Evolutionary conservation across 2,113 vertebrate genomes (phyloP).

Genomic region (Halichoerus grypus): DNA sequence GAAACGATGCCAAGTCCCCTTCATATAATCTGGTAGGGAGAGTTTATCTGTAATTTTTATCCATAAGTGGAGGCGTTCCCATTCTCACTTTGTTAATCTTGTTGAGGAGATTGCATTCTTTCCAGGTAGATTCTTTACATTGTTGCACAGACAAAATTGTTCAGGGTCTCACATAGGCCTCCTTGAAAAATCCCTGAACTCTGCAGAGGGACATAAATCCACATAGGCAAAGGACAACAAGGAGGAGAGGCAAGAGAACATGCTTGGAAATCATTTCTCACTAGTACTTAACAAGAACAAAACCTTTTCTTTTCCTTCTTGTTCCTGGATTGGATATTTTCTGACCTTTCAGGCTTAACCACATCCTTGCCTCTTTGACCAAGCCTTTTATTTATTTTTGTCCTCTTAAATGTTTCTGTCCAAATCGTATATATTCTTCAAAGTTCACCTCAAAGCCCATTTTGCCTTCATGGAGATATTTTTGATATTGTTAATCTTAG

Average conservation of each 20-base stretch:
- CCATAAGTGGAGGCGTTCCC: background rate
- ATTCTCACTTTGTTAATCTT: background rate
- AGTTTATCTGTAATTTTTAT: background rate
- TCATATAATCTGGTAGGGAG: background rate
- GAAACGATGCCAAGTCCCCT: background rate
- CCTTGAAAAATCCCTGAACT: background rate
- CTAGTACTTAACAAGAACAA: background rate
- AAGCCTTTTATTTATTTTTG: background rate
- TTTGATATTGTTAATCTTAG: background rate
- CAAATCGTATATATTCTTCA: background rate
- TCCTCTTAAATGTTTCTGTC: background rate
- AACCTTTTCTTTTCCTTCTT: background rate
- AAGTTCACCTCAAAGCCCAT: background rate
- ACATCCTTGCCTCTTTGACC: background rate
- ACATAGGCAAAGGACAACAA: background rate
- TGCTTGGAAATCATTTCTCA: background rate
- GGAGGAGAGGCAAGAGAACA: background rate
- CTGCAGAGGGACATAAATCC: background rate
- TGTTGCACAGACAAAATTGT: background rate
- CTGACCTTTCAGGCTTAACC: background rate
- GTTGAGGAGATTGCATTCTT: background rate
- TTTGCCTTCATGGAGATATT: constrained; percentile 20
- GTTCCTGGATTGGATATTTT: background rate
- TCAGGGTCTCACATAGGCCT: background rate
- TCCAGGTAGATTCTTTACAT: background rate